phyloP scores from a whole-genome alignment of 2,888 invertebrate species.

The Incurvaria masculella region DNA sequence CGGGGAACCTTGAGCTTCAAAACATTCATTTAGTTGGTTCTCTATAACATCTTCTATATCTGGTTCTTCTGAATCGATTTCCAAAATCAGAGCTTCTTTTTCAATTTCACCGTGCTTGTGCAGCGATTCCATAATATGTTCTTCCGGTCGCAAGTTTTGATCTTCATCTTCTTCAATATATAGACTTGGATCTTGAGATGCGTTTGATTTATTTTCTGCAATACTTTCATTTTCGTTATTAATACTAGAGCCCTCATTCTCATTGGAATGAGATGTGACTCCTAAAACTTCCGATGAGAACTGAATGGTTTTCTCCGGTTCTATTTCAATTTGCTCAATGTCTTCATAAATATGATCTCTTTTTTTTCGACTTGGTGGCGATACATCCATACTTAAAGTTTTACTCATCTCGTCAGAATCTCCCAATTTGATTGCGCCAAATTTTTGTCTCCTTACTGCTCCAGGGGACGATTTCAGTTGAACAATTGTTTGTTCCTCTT shows the following conservation, averaged over 20 bases:
- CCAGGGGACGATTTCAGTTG: constrained; percentile 60
- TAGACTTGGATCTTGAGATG: constrained; percentile 49
- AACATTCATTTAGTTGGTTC: constrained; percentile 37
- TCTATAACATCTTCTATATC: constrained; percentile 45
- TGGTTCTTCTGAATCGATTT: constrained; percentile 41
- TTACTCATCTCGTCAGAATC: constrained; percentile 52
- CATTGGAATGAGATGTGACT: constrained; percentile 21
- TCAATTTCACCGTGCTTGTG: constrained; percentile 33
- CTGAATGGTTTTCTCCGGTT: constrained; percentile 42
- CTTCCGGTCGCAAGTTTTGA: constrained; percentile 30
- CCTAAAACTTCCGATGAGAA: constrained; percentile 44
- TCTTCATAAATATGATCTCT: constrained; percentile 64
- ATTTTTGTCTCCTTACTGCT: constrained; percentile 52
- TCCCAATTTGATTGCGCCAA: constrained; percentile 47
- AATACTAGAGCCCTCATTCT: constrained; percentile 30
- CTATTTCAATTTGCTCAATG: constrained; percentile 46
- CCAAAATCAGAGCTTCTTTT: constrained; percentile 36
- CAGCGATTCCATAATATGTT: constrained; percentile 45
- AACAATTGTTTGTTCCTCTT: constrained; percentile 57
- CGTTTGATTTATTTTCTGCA: constrained; percentile 40
- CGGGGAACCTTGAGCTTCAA: constrained; percentile 32
- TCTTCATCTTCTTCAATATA: constrained; percentile 31
- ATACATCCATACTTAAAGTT: constrained; percentile 36
- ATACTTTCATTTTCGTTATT: constrained; percentile 47
- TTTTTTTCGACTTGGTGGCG: constrained; percentile 47